These are phyloP conservation scores for Rhodeus uyekii DNA, from an alignment of 2,797 vertebrate genomes.

Conservation along the genomic window DNA sequence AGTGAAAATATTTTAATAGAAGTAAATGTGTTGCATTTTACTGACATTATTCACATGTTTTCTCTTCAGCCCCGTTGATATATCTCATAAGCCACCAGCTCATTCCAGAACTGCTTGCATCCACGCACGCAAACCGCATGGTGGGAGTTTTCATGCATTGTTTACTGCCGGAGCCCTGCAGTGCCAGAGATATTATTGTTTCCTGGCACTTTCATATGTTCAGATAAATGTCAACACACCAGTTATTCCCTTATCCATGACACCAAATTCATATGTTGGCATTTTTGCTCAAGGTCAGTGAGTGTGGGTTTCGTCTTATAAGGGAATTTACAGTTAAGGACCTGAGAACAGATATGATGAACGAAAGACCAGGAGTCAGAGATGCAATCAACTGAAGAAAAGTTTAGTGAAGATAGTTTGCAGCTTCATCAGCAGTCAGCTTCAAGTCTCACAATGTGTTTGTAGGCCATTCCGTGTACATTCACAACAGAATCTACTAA, in stretches of 20 bases:
- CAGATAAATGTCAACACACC: slow-evolving; percentile 32
- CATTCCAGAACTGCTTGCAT: background rate
- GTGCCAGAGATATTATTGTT: slow-evolving; percentile 11
- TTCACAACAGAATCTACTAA: too few species aligned
- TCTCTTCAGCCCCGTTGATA: background rate
- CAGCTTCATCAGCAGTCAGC: too few species aligned
- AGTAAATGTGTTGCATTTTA: background rate
- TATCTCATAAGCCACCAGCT: background rate
- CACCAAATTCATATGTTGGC: background rate
- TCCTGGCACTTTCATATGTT: slow-evolving; percentile 29
- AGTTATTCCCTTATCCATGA: slow-evolving; percentile 14
- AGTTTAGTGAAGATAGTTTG: too few species aligned
- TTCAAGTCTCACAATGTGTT: too few species aligned
- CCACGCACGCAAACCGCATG: background rate
- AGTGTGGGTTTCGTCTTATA: background rate
- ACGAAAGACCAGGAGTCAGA: too few species aligned
- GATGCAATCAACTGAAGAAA: too few species aligned
- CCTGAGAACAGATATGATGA: too few species aligned
- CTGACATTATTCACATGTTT: background rate
- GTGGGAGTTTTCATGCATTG: slow-evolving; percentile 5
- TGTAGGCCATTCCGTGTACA: too few species aligned
- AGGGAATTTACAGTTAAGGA: too few species aligned
- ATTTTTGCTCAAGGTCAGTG: background rate
- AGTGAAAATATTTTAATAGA: background rate
- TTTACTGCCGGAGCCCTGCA: background rate